Evolutionary conservation across 2,797 vertebrate genomes (phyloP).

Genomic region (Diplodus sargus): DNA sequence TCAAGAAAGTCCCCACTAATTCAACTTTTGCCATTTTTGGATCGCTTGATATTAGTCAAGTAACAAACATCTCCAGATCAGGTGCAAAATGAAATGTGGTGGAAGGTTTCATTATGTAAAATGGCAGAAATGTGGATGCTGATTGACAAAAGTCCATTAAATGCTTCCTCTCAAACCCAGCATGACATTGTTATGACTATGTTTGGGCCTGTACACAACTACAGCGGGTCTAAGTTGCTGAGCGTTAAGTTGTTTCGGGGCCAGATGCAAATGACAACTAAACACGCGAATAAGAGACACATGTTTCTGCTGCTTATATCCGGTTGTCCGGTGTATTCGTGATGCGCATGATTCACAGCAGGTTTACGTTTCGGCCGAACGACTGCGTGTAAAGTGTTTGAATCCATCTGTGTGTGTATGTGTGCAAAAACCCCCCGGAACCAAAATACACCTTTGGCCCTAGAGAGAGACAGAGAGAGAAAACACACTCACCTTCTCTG

Average conservation of each 20-base stretch:
- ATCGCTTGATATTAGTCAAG: not conserved
- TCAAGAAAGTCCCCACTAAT: not conserved
- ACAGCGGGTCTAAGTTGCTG: constrained; percentile 45
- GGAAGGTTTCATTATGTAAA: constrained; percentile 1
- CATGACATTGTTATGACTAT: no score
- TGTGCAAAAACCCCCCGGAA: constrained; percentile 64
- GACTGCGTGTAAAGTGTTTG: constrained; percentile 63
- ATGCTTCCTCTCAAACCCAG: no score
- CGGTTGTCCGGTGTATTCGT: constrained; percentile 21
- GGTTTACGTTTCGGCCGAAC: constrained; percentile 37
- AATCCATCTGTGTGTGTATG: constrained; percentile 42
- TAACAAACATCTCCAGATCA: not conserved
- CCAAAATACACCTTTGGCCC: constrained; percentile 81
- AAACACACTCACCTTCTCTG: constrained; percentile 94
- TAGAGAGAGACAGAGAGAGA: constrained; percentile 37
- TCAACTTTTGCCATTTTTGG: not conserved
- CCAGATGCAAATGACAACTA: constrained; percentile 52
- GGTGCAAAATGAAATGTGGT: not conserved
- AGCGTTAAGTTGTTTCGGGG: constrained; percentile 53
- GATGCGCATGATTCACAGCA: constrained; percentile 54
- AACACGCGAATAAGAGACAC: constrained; percentile 37
- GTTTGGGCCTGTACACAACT: constrained; percentile 33
- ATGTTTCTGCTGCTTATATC: constrained; percentile 49
- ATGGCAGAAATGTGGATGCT: no score
- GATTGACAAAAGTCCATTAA: no score